A percentile compares a stretch with the other conserved stretches of the same genome.
These are phyloP conservation scores for Thereva nobilitata DNA, from an alignment of 2,888 invertebrate species.

Conservation along the genomic window DNA sequence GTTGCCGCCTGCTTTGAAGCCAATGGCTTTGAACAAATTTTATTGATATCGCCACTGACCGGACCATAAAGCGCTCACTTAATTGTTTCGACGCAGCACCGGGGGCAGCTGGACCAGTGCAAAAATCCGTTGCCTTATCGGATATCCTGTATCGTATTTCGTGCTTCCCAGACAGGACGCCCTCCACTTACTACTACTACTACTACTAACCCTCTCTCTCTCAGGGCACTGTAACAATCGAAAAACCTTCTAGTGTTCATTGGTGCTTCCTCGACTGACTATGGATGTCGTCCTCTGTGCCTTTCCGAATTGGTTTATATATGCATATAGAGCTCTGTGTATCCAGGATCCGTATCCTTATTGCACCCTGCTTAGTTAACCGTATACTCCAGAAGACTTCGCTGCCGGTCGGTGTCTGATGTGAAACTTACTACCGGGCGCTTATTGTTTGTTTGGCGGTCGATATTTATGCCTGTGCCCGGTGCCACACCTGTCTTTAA, in stretches of 20 bases:
- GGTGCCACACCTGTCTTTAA: slow-evolving; percentile 24
- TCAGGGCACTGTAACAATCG: no score
- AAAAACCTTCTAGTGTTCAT: no score
- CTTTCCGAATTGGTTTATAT: no score
- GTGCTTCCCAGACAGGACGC: neutral
- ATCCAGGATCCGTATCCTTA: no score
- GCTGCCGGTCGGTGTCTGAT: neutral
- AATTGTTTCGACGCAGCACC: slow-evolving; percentile 29
- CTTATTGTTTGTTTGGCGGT: neutral
- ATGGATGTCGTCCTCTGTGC: no score
- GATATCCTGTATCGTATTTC: neutral
- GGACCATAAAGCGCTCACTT: slow-evolving; percentile 36
- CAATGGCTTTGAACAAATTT: slow-evolving; percentile 41
- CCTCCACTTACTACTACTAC: neutral
- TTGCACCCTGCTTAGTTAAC: neutral
- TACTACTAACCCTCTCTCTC: no score
- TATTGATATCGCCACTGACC: slow-evolving; percentile 37
- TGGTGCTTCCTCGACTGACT: no score
- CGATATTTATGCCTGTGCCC: slow-evolving; percentile 11
- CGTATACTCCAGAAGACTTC: neutral
- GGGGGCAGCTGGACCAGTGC: neutral
- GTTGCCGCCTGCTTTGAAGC: slow-evolving; percentile 23
- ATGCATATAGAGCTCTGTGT: no score
- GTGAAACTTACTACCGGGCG: neutral
- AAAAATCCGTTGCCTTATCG: neutral